Base-by-base conservation (phyloP, 53 echinoderm and acorn worm genomes). In the Pentamera pediparva region DNA sequence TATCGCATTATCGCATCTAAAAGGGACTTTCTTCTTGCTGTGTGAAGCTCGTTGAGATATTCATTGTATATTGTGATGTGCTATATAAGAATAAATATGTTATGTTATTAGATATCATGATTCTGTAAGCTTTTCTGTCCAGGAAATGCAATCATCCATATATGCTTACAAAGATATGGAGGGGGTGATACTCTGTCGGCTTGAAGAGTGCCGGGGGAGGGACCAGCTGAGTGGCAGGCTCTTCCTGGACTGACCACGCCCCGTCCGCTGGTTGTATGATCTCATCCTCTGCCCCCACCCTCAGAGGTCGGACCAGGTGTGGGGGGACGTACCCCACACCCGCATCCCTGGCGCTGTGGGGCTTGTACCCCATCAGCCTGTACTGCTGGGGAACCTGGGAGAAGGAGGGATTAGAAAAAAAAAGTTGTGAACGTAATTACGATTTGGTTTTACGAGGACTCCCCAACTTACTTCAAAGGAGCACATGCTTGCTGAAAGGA, bases 131-230 rank as follows among this genome's bases (percentile, higher is more conserved):
- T n/a, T n/a, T n/a, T n/a, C n/a, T n/a, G n/a, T n/a, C n/a, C 47
- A 2, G 13, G n/a, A 45, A 45, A 45, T 45, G 25, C 25, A 52
- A 15, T 15, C 19, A 52, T 20, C 25, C 52, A 52, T 21, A 22
- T 52, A 25, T 52, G 82, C 95, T 94, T 76, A 94, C 95, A 90
- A 94, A 94, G 78, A 94, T 94, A 55, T 94, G 95, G 13, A 94
- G 74, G 17, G 87, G 72, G 6, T 89, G 95, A n/a, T 94, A 94
- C 33, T 94, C 95, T n/a, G 85, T 87, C 25, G 95, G 90, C 35
- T 79, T 84, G 77, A 94, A 94, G 34, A 94, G 85, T 3, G 87
- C 87, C 19, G 87, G 70, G 32, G 95, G 95, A 11, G 95, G 95
- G 0, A 80, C 82, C 18, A 93, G 89, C 40, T 83, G 60, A 25